phyloP scores from a whole-genome alignment of 2,888 invertebrate genomes.

The Pimpla rufipes region DNA sequence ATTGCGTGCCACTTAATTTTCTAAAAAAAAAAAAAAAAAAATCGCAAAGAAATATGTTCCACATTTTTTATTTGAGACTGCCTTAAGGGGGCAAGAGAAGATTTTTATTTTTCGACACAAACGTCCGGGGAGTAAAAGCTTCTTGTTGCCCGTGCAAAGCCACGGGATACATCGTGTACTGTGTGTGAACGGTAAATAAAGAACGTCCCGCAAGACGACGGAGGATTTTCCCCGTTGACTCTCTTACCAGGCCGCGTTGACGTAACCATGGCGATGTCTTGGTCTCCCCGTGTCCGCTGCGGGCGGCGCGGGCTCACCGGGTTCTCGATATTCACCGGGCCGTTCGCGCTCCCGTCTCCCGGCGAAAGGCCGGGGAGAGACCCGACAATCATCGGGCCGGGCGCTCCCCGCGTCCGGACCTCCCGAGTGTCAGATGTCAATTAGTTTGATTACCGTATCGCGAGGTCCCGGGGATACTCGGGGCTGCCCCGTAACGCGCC shows the following conservation, averaged over 20 bases:
- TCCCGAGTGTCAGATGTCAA: slow-evolving; percentile 66
- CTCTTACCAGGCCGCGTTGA: slow-evolving; percentile 49
- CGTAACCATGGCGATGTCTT: slow-evolving; percentile 65
- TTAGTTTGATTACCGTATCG: slow-evolving; percentile 68
- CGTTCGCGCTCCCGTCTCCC: slow-evolving; percentile 35
- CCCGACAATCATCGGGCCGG: slow-evolving; percentile 60
- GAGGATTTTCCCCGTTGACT: slow-evolving; percentile 45
- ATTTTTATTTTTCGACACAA: not conserved
- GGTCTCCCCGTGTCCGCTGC: slow-evolving; percentile 27
- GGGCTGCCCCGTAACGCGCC: not conserved
- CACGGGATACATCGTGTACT: slow-evolving; percentile 2
- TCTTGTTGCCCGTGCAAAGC: not conserved
- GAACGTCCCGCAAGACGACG: slow-evolving; percentile 16
- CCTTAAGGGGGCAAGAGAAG: not conserved
- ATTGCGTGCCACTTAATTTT: no score
- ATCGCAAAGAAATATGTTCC: no score
- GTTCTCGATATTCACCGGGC: slow-evolving; percentile 43
- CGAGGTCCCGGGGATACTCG: slow-evolving; percentile 49
- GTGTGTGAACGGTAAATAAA: slow-evolving; percentile 38
- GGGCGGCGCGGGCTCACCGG: slow-evolving; percentile 1
- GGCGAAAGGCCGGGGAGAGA: slow-evolving; percentile 55
- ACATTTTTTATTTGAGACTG: no score
- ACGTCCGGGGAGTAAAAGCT: not conserved
- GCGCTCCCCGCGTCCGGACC: slow-evolving; percentile 6
- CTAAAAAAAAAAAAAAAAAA: no score